A percentile compares a stretch with the other conserved stretches of the same genome.
Conservation (phyloP, 2,113 vertebrate genomes). For the Ciconia boyciana region DNA sequence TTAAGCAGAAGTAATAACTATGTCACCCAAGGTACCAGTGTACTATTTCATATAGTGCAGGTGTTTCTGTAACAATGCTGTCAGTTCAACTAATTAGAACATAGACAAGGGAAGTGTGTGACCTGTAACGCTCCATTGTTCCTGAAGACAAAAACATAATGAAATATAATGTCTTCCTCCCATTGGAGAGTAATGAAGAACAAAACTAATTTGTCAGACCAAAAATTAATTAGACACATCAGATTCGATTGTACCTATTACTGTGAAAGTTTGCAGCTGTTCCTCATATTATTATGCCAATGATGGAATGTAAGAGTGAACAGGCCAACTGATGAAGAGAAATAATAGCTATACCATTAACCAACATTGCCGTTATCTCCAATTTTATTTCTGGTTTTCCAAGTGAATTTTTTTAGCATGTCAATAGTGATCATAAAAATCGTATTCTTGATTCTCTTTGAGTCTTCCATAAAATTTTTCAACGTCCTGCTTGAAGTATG, state of each 20-base stretch:
- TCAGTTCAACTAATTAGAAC: conserved; percentile 73
- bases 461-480: not conserved
- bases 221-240: conserved; percentile 83
- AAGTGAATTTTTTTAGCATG: not conserved
- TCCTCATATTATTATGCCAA: conserved; percentile 54
- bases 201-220: conserved; percentile 79
- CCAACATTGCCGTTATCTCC: not conserved
- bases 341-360: conserved; percentile 14
- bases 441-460: not conserved
- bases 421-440: not conserved
- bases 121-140: conserved; percentile 71
- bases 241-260: conserved; percentile 74
- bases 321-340: conserved; percentile 36
- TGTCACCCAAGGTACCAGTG: not conserved
- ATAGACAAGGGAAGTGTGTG: conserved; percentile 57
- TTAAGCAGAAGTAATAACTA: conserved; percentile 39
- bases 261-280: conserved; percentile 74
- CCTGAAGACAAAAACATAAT: conserved; percentile 75
- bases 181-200: conserved; percentile 79
- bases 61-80: conserved; percentile 68
- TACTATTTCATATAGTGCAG: conserved; percentile 37
- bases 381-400: not conserved
- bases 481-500: not conserved
- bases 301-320: conserved; percentile 40
- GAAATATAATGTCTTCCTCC: conserved; percentile 75